phyloP scores from a whole-genome alignment of 2,888 invertebrate species.

The Aphidoletes aphidimyza region DNA sequence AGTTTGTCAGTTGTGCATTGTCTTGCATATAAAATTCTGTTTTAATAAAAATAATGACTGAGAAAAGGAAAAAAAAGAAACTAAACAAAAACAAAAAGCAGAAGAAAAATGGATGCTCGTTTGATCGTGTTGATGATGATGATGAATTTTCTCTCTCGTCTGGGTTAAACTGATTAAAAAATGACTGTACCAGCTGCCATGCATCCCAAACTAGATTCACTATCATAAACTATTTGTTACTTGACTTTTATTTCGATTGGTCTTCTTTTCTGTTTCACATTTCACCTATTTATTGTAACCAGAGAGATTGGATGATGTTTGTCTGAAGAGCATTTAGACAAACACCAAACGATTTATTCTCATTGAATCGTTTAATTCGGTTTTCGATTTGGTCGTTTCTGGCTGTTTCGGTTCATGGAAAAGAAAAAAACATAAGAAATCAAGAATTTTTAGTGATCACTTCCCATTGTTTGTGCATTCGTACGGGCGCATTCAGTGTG shows the following conservation, averaged over 20 bases:
- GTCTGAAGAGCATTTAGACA: not conserved
- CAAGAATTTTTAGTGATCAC: not conserved
- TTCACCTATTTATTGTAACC: slow-evolving; percentile 10
- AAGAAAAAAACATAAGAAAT: not conserved
- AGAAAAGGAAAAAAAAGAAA: no score
- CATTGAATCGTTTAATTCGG: slow-evolving; percentile 11
- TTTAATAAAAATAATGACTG: no score
- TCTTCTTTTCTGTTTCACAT: slow-evolving; percentile 1
- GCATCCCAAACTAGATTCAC: not conserved
- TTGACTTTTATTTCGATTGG: not conserved
- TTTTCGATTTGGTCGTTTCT: not conserved
- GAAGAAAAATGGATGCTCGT: no score
- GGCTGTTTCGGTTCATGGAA: not conserved
- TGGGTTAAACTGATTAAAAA: slow-evolving; percentile 36
- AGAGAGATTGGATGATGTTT: not conserved
- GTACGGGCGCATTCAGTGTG: not conserved
- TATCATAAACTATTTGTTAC: not conserved
- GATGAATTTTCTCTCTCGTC: not conserved
- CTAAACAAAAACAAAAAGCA: no score
- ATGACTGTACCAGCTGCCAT: not conserved
- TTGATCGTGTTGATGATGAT: no score
- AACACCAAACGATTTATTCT: no score
- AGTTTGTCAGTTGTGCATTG: not conserved
- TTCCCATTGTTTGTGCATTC: not conserved
- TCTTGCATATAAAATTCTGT: no score